phyloP scores from a whole-genome alignment of 2,797 vertebrate species.

The Gymnothorax javanicus region DNA sequence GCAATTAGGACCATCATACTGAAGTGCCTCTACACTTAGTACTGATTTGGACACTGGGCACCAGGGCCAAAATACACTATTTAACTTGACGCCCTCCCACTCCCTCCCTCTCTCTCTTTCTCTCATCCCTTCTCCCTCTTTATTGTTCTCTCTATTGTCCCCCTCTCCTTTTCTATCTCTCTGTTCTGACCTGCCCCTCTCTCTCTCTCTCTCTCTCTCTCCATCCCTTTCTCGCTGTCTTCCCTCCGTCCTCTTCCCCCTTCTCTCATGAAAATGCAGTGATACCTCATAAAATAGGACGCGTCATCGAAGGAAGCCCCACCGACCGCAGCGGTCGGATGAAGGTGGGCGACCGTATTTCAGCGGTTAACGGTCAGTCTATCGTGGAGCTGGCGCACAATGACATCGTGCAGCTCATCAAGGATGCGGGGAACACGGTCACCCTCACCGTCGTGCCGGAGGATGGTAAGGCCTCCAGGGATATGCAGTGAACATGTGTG shows the following conservation, averaged over 20 bases:
- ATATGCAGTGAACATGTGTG: neutral
- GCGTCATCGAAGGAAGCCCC: slow-evolving; percentile 93
- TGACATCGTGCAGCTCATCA: slow-evolving; percentile 95
- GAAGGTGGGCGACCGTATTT: slow-evolving; percentile 94
- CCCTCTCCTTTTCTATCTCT: neutral
- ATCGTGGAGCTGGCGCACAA: slow-evolving; percentile 94
- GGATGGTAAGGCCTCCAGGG: slow-evolving; percentile 77
- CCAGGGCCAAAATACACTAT: neutral
- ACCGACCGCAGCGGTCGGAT: slow-evolving; percentile 89
- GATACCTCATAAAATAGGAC: slow-evolving; percentile 97
- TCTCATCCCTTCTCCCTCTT: neutral
- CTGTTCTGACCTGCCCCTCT: neutral
- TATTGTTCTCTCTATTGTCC: neutral
- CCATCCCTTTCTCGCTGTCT: slow-evolving; percentile 28
- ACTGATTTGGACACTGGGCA: neutral
- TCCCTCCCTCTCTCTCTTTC: neutral
- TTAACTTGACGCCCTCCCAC: neutral
- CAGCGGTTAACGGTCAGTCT: slow-evolving; percentile 89
- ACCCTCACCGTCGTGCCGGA: slow-evolving; percentile 92
- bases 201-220: neutral
- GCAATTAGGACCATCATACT: neutral
- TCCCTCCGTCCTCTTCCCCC: neutral
- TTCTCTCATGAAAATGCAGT: slow-evolving; percentile 64
- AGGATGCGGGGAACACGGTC: slow-evolving; percentile 89
- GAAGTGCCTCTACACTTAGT: neutral